phyloP scores from a whole-genome alignment of 2,888 invertebrate genomes.

The Xestoiulus laeticollis region DNA sequence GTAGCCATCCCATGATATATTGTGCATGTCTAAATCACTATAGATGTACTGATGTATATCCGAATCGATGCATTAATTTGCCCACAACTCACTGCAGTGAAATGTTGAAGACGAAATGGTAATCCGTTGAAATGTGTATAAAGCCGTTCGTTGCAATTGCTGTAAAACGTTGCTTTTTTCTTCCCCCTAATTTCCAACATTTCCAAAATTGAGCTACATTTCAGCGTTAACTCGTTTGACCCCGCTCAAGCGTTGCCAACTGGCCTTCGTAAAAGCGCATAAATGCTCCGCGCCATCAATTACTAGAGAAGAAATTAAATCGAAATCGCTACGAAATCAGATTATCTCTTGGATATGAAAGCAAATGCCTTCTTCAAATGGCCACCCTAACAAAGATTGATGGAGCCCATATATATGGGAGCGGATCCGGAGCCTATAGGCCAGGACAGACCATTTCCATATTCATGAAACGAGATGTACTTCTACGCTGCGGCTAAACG shows the following conservation, averaged over 20 bases:
- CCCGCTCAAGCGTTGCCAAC: neutral
- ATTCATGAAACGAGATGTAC: neutral
- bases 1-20: too few species aligned
- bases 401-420: too few species aligned
- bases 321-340: constrained; percentile 51
- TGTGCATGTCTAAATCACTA: too few species aligned
- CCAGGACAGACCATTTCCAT: neutral
- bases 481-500: neutral
- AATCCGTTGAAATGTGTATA: too few species aligned
- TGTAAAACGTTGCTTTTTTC: too few species aligned
- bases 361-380: neutral
- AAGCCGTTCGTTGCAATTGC: too few species aligned
- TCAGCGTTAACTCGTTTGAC: neutral
- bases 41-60: too few species aligned
- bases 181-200: neutral
- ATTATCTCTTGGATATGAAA: constrained; percentile 46
- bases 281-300: constrained; percentile 46
- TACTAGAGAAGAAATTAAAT: constrained; percentile 53
- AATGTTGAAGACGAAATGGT: too few species aligned
- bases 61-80: too few species aligned
- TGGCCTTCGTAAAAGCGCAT: neutral
- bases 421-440: neutral
- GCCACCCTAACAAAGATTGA: constrained; percentile 9
- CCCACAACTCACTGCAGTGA: too few species aligned
- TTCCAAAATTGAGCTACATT: neutral